Evolutionary conservation across 2,797 vertebrate genomes (phyloP).

Genomic region (Serranus cabrilla): DNA sequence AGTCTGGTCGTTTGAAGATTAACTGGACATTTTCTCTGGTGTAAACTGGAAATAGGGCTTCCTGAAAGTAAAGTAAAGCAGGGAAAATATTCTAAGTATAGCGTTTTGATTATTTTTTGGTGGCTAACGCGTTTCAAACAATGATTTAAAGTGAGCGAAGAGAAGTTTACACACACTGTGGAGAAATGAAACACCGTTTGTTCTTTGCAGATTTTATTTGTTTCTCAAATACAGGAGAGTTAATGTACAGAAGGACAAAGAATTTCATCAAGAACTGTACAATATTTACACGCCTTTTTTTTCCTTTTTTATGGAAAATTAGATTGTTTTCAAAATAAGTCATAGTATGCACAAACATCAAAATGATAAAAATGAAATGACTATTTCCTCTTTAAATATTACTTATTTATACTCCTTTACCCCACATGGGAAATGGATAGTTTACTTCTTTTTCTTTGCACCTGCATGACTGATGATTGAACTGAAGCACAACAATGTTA

Average conservation of each 20-base stretch:
- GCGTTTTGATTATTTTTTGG: too few relatives aligned
- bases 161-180: background rate
- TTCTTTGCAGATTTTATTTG: slow-evolving; percentile 90
- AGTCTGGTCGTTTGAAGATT: too few relatives aligned
- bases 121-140: too few relatives aligned
- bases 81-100: too few relatives aligned
- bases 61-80: too few relatives aligned
- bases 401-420: slow-evolving; percentile 87
- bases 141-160: background rate
- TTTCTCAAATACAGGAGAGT: slow-evolving; percentile 92
- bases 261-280: slow-evolving; percentile 91
- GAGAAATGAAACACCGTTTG: slow-evolving; percentile 63
- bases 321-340: slow-evolving; percentile 91
- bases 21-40: too few relatives aligned
- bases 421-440: slow-evolving; percentile 81
- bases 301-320: slow-evolving; percentile 87
- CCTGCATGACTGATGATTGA: slow-evolving; percentile 86
- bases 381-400: slow-evolving; percentile 90
- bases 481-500: slow-evolving; percentile 87
- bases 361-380: slow-evolving; percentile 89
- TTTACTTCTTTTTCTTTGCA: slow-evolving; percentile 83
- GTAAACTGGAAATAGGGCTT: too few relatives aligned
- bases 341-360: slow-evolving; percentile 89
- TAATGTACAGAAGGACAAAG: slow-evolving; percentile 90
- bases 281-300: slow-evolving; percentile 88